A percentile compares a stretch with the other conserved stretches of the same genome.
These are phyloP conservation scores for Entomyzon cyanotis DNA, from an alignment of 2,113 vertebrate species.

Conservation along the genomic window DNA sequence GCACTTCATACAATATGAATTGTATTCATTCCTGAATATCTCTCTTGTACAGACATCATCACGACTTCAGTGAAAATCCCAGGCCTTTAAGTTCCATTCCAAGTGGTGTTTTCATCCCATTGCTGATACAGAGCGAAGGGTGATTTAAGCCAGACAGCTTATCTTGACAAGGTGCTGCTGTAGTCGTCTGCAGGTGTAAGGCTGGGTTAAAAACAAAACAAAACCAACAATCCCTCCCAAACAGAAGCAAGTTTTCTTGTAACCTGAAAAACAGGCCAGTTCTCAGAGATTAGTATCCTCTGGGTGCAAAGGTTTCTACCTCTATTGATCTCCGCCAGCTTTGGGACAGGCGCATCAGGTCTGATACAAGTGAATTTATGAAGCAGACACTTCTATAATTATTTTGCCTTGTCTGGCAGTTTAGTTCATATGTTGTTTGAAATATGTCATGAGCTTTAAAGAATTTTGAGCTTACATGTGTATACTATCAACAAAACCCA, in stretches of 20 bases:
- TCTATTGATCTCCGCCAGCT: conserved; percentile 1
- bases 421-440: conserved; percentile 7
- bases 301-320: background rate
- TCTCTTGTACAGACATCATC: background rate
- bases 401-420: conserved; percentile 28
- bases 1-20: background rate
- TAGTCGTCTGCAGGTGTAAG: background rate
- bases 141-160: background rate
- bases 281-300: background rate
- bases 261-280: background rate
- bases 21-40: background rate
- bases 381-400: background rate
- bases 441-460: conserved; percentile 16
- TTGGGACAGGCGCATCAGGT: background rate
- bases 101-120: background rate
- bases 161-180: background rate
- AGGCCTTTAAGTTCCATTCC: background rate
- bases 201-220: background rate
- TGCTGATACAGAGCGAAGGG: background rate
- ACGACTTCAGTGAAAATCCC: background rate
- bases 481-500: background rate
- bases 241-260: background rate
- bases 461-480: background rate
- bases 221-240: background rate
- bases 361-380: conserved; percentile 15